These are phyloP conservation scores for Sminthurinus aureus DNA, from an alignment of 2,888 invertebrate species.

Conservation along the genomic window DNA sequence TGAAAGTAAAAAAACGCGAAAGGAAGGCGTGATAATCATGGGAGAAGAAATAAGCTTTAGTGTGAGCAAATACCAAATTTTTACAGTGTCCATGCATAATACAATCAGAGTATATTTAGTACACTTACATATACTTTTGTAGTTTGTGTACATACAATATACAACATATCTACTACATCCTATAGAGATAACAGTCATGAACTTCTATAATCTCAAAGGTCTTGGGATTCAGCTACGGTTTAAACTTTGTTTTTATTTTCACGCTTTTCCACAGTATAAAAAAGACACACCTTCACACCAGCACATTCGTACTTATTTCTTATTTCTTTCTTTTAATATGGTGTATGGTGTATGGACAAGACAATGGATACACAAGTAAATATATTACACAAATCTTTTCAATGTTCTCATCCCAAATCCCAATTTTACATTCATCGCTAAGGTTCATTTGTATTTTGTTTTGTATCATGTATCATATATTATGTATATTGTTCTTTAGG, in stretches of 20 bases:
- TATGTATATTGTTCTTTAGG: no score
- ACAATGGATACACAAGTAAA: no score
- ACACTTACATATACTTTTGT: no score
- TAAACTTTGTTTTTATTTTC: slow-evolving; percentile 24
- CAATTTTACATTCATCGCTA: not conserved
- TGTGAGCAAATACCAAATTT: no score
- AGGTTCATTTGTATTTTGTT: not conserved
- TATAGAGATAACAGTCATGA: not conserved
- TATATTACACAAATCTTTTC: no score
- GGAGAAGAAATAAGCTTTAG: no score
- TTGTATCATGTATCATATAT: no score
- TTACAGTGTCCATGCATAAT: no score
- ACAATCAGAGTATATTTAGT: no score
- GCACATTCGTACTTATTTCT: not conserved
- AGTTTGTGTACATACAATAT: no score
- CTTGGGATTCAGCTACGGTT: not conserved
- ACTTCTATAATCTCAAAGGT: not conserved
- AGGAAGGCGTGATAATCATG: no score
- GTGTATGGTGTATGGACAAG: not conserved
- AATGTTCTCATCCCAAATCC: not conserved
- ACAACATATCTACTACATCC: not conserved
- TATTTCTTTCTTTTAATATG: not conserved
- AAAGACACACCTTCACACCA: not conserved
- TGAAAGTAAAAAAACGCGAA: no score
- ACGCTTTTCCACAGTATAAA: slow-evolving; percentile 19